Percentiles rank a stretch among this genome's conserved stretches.
Conservation (phyloP, 2,888 invertebrate species). For the Limnephilus lunatus region DNA sequence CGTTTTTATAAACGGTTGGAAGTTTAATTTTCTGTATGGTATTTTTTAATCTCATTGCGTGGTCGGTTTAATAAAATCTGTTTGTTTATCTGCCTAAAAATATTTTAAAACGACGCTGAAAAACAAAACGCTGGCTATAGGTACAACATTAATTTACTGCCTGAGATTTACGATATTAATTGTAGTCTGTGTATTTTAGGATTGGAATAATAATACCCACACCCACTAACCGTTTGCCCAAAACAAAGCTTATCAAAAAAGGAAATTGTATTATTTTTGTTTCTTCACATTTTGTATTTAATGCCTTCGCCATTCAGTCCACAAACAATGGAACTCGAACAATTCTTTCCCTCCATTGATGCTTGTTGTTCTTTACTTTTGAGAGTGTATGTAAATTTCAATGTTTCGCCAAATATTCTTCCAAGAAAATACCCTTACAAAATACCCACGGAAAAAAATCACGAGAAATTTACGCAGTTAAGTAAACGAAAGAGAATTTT, state of each 20-base stretch:
- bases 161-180: constrained; percentile 29
- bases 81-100: background rate
- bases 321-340: constrained; percentile 40
- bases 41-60: background rate
- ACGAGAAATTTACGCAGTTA: background rate
- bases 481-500: constrained; percentile 35
- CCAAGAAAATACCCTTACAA: background rate
- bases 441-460: background rate
- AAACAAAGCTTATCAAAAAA: constrained; percentile 51
- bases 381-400: constrained; percentile 32
- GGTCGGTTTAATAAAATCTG: background rate
- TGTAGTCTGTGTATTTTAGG: constrained; percentile 41
- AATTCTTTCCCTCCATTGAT: constrained; percentile 34
- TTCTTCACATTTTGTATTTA: constrained; percentile 38
- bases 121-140: background rate
- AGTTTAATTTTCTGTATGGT: background rate
- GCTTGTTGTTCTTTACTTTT: constrained; percentile 33
- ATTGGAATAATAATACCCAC: constrained; percentile 38
- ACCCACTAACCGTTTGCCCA: constrained; percentile 14
- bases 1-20: background rate
- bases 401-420: background rate
- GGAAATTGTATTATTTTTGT: constrained; percentile 53
- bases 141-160: constrained; percentile 30
- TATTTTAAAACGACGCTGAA: background rate
- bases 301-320: constrained; percentile 28